A percentile compares a stretch with the other conserved stretches of the same genome.
These are phyloP conservation scores for Catagonus wagneri DNA, from an alignment of 2,113 vertebrate genomes.

Conservation along the genomic window DNA sequence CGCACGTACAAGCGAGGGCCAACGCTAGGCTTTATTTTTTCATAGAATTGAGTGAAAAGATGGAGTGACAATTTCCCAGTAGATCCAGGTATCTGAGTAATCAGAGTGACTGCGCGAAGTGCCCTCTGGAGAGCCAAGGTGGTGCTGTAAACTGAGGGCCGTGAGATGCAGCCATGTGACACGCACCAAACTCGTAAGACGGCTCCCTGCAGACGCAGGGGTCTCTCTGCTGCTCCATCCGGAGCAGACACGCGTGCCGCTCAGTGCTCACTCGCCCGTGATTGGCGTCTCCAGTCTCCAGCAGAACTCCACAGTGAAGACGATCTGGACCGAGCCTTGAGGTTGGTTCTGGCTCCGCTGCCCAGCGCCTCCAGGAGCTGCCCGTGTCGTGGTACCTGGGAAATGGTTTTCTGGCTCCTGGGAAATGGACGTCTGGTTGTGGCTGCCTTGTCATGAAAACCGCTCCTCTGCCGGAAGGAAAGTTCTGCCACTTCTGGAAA, in stretches of 20 bases:
- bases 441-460: rapidly evolving
- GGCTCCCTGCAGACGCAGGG: too few relatives aligned
- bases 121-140: neutral
- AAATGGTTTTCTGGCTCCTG: rapidly evolving
- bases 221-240: rapidly evolving
- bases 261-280: too few relatives aligned
- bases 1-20: rapidly evolving
- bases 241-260: neutral
- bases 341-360: rapidly evolving
- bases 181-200: too few relatives aligned
- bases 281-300: neutral
- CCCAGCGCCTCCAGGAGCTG: rapidly evolving
- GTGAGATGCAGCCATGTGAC: rapidly evolving
- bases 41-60: neutral
- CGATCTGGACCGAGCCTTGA: rapidly evolving
- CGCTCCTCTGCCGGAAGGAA: rapidly evolving
- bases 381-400: rapidly evolving
- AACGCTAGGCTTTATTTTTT: neutral
- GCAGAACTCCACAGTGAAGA: neutral
- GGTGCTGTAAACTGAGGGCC: neutral
- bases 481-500: neutral
- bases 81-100: neutral
- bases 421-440: rapidly evolving
- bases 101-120: neutral
- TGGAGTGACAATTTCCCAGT: neutral